phyloP scores from a whole-genome alignment of 37 sponge, comb jelly and placozoan species.

The Axinella damicornis region DNA sequence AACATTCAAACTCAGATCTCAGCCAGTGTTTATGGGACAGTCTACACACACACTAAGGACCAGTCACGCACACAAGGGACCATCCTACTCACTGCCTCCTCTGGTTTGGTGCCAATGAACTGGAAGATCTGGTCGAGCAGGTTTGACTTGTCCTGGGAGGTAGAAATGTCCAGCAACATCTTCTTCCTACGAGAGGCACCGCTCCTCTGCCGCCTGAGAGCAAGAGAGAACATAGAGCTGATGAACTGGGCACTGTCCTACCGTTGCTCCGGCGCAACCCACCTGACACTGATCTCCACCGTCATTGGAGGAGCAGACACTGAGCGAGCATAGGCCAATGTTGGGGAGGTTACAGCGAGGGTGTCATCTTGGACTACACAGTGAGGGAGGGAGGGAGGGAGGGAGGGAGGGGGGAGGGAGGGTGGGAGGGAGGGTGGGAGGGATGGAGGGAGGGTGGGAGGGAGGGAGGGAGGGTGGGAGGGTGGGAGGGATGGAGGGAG shows the following conservation, averaged over 20 bases:
- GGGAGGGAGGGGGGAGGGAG: neutral
- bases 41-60: no score
- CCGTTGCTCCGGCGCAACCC: no score
- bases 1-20: neutral
- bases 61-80: no score
- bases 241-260: no score
- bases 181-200: conserved; percentile 2
- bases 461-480: neutral
- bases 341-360: neutral
- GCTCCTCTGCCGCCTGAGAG: conserved; percentile 33
- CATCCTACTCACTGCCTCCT: conserved; percentile 67
- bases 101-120: conserved; percentile 85
- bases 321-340: conserved; percentile 18
- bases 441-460: neutral
- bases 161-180: conserved; percentile 47
- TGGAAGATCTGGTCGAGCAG: conserved; percentile 80
- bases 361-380: conserved; percentile 28
- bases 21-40: no score
- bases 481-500: neutral
- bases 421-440: neutral
- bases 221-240: neutral
- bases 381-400: neutral
- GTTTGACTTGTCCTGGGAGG: conserved; percentile 32
- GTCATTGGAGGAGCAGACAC: conserved; percentile 44
- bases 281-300: conserved; percentile 23